Evolutionary conservation across 2,113 vertebrate species (phyloP).

Genomic region (Nothoprocta pentlandii): DNA sequence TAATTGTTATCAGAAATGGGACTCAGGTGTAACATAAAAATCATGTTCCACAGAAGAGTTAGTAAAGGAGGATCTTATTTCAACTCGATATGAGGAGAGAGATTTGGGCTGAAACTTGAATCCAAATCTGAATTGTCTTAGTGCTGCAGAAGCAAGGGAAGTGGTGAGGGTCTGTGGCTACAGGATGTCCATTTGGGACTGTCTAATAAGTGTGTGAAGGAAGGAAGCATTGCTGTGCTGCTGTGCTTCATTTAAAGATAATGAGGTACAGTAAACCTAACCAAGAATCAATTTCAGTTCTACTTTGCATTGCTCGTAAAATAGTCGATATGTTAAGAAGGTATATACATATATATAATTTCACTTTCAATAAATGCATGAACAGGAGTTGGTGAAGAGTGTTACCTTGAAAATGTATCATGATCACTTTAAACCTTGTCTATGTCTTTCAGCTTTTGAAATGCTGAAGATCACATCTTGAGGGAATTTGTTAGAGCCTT

Average conservation of each 20-base stretch:
- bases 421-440: conserved; percentile 69
- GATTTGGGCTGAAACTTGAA: conserved; percentile 19
- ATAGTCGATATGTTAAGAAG: conserved; percentile 5
- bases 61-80: fast-evolving
- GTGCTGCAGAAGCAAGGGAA: background rate
- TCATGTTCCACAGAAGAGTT: background rate
- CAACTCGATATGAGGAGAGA: background rate
- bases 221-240: conserved; percentile 34
- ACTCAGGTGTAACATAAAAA: conserved; percentile 17
- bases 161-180: conserved; percentile 12
- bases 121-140: background rate
- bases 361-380: conserved; percentile 37
- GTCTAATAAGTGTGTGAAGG: background rate
- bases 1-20: conserved; percentile 42
- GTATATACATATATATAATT: background rate
- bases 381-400: conserved; percentile 39
- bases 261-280: conserved; percentile 35
- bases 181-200: conserved; percentile 29
- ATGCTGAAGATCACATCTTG: conserved; percentile 74
- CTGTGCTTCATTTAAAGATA: conserved; percentile 52
- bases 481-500: conserved; percentile 73
- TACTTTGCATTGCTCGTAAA: background rate
- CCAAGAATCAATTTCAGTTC: conserved; percentile 16
- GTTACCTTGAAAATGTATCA: conserved; percentile 69
- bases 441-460: conserved; percentile 70